Evolutionary conservation across 2,113 vertebrate genomes (phyloP), one percentile per base, ranked within the genome.

Genomic region (Rutilus rutilus): DNA sequence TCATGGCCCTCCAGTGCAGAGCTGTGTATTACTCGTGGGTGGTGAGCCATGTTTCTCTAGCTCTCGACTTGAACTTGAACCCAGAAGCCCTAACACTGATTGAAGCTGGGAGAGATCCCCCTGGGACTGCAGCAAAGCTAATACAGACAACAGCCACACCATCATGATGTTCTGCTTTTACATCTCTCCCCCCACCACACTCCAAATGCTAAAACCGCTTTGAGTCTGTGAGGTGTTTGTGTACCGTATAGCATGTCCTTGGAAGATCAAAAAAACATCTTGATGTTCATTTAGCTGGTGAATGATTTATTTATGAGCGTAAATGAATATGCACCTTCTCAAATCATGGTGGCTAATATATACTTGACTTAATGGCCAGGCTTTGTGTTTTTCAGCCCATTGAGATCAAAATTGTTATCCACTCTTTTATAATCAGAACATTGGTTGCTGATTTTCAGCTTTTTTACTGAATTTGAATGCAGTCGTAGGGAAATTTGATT

Each of bases 51-150:
- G 95, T 96, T 95, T 95, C 95, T 94, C 94, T 96, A 96, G 96
- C 96, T 97, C 96, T 97, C 97, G 97, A 97, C 97, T 98, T 98
- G 97, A 97, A 97, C 97, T 96, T 93, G 92, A 93, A 92, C 92
- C 50, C 91, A 87, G 78, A 80, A 57, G 82, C 88, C 90, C 94
- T 97, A 93, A 95, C 95, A 95, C 96, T 96, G 96, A 95, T 95
- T 97, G 97, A 95, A 96, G 97, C 95, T 96, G 96, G 97, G 97
- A 96, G 95, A 95, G 97, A 95, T 97, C 96, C 96, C 96, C 96
- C 96, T 97, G 96, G 96, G 96, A 97, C 85, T 59, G 62, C 2
- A 87, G 90, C 83, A 82, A 83, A 83, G 82, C 82, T 83, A 83
- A 83, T 83, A 73, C 82, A 83, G 82, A 83, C 82, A 83, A 73